phyloP scores from a whole-genome alignment of 2,888 invertebrate genomes.

The Pycnomerus fuliginosus region DNA sequence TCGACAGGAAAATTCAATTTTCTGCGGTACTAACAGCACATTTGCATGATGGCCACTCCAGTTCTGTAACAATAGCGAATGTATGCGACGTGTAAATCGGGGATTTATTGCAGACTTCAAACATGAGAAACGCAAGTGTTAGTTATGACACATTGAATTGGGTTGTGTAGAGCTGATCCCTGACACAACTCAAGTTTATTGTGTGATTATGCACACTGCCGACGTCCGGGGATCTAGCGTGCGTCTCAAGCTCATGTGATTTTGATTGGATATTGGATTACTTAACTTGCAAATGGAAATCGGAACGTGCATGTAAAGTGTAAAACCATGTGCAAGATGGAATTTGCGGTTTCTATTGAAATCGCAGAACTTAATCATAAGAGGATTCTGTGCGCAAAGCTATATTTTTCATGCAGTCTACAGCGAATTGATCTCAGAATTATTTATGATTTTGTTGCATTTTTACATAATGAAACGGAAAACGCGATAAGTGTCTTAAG shows the following conservation, averaged over 20 bases:
- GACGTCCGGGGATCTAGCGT: neutral
- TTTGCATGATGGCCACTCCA: too few species aligned
- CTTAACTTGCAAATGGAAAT: conserved; percentile 16
- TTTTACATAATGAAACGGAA: too few species aligned
- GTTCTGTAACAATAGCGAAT: conserved; percentile 7
- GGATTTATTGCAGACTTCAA: conserved; percentile 25
- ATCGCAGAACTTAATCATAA: too few species aligned
- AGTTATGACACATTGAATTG: conserved; percentile 24
- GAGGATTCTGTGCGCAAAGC: too few species aligned
- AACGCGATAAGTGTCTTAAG: too few species aligned
- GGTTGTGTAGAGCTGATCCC: conserved; percentile 3
- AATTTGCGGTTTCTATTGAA: too few species aligned
- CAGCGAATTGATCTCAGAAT: too few species aligned
- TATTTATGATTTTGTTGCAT: too few species aligned
- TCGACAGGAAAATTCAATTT: too few species aligned
- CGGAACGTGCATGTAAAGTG: conserved; percentile 4
- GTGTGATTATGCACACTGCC: conserved; percentile 9
- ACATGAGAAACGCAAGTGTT: conserved; percentile 19
- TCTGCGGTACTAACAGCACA: too few species aligned
- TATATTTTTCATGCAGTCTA: too few species aligned
- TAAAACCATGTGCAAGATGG: too few species aligned
- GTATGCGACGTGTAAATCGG: conserved; percentile 19
- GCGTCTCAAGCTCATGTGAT: conserved; percentile 8
- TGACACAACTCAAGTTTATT: conserved; percentile 16
- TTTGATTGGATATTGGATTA: conserved; percentile 21